A percentile compares a stretch with the other conserved stretches of the same genome.
These are phyloP conservation scores for Paedocypris micromegethes DNA, from an alignment of 2,797 vertebrate species.

Conservation along the genomic window DNA sequence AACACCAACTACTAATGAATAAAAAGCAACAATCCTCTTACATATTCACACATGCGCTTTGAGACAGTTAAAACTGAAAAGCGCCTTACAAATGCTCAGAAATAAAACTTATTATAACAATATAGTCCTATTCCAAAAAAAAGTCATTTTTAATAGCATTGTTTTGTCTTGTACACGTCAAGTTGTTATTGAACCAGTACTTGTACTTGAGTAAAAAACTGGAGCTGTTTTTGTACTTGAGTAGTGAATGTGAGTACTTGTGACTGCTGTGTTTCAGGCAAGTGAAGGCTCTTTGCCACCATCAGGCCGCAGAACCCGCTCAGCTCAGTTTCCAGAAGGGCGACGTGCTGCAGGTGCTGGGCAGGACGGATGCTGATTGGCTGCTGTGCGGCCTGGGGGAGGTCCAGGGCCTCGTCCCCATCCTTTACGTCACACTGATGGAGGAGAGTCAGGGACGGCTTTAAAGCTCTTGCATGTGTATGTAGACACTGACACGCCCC, in stretches of 20 bases:
- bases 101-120: no score
- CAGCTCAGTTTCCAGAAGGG: slow-evolving; percentile 93
- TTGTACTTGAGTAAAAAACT: no score
- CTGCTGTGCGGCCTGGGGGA: slow-evolving; percentile 77
- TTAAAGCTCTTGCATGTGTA: slow-evolving; percentile 48
- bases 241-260: background rate
- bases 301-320: slow-evolving; percentile 80
- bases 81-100: no score
- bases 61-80: no score
- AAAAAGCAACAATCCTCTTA: no score
- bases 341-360: slow-evolving; percentile 76
- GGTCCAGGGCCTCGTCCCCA: slow-evolving; percentile 79
- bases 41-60: no score
- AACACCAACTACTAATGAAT: no score
- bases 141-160: no score
- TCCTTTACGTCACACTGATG: slow-evolving; percentile 81
- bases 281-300: slow-evolving; percentile 85
- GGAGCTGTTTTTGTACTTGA: no score
- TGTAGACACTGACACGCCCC: slow-evolving; percentile 41
- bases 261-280: slow-evolving; percentile 62
- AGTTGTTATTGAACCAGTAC: no score
- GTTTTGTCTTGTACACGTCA: no score
- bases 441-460: slow-evolving; percentile 56
- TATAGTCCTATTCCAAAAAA: no score
- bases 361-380: slow-evolving; percentile 80